A percentile compares a stretch with the other conserved stretches of the same genome.
These are phyloP conservation scores for Sprattus sprattus DNA, from an alignment of 2,113 vertebrate genomes.

Conservation along the genomic window DNA sequence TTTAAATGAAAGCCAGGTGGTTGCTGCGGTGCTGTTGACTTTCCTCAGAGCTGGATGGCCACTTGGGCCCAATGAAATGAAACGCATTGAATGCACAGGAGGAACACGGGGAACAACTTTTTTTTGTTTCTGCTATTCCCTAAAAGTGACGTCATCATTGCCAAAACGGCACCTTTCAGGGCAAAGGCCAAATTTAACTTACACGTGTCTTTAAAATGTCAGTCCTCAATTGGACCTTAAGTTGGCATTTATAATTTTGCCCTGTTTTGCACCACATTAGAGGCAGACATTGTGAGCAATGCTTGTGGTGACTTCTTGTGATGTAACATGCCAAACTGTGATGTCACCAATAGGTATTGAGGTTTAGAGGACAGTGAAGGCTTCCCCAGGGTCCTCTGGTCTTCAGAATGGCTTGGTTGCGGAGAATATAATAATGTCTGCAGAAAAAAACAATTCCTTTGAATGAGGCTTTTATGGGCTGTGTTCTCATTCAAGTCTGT, in stretches of 20 bases:
- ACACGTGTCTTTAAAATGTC: background rate
- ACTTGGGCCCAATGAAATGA: background rate
- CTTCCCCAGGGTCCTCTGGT: background rate
- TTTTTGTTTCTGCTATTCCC: too few relatives aligned
- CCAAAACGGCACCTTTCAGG: too few relatives aligned
- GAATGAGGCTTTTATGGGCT: background rate
- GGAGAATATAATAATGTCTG: background rate
- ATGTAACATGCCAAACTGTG: background rate
- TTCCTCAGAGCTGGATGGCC: background rate
- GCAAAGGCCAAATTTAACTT: too few relatives aligned
- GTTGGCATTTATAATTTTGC: background rate
- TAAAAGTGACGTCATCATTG: too few relatives aligned
- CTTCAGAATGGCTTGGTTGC: background rate
- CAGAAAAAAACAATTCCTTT: background rate
- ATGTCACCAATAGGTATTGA: too few relatives aligned
- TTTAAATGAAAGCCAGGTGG: background rate
- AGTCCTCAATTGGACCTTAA: too few relatives aligned
- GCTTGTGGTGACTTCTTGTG: background rate
- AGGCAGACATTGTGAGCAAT: background rate
- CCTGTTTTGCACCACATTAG: background rate
- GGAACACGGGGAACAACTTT: too few relatives aligned
- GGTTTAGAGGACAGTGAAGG: too few relatives aligned
- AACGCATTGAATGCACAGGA: too few relatives aligned
- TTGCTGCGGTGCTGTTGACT: background rate
- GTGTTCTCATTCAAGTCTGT: background rate